Evolutionary conservation across 2,888 invertebrate genomes (phyloP).

Genomic region (Cheilosia vulpina): DNA sequence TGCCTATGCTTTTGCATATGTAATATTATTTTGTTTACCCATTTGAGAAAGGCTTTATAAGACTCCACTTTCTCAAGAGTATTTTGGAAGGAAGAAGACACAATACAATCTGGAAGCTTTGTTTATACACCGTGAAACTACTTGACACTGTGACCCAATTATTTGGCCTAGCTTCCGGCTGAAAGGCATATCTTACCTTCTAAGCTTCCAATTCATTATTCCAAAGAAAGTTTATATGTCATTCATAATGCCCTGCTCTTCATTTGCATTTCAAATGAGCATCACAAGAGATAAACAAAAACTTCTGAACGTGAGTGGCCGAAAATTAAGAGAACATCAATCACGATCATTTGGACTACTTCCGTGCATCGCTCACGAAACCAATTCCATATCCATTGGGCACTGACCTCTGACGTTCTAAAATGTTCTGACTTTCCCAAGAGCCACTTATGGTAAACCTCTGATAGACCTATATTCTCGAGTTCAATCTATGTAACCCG

Average conservation of each 20-base stretch:
- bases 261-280: constrained; percentile 36
- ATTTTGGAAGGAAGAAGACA: no score
- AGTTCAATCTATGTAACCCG: no score
- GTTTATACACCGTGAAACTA: neutral
- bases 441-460: no score
- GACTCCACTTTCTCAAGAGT: no score
- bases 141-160: constrained; percentile 47
- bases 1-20: no score
- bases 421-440: neutral
- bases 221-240: constrained; percentile 47
- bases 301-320: neutral
- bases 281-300: constrained; percentile 16
- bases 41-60: no score
- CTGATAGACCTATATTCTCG: no score
- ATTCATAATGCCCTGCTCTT: constrained; percentile 3
- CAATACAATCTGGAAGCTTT: no score
- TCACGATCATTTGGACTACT: constrained; percentile 19
- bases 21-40: no score
- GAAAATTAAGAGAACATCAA: constrained; percentile 32
- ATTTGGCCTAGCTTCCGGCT: constrained; percentile 11
- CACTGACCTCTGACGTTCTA: neutral
- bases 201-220: constrained; percentile 22
- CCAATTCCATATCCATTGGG: neutral
- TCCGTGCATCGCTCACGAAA: constrained; percentile 2
- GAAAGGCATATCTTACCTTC: neutral